Conservation (phyloP, 1,140 invertebrate species). For the Hestina assimilis region DNA sequence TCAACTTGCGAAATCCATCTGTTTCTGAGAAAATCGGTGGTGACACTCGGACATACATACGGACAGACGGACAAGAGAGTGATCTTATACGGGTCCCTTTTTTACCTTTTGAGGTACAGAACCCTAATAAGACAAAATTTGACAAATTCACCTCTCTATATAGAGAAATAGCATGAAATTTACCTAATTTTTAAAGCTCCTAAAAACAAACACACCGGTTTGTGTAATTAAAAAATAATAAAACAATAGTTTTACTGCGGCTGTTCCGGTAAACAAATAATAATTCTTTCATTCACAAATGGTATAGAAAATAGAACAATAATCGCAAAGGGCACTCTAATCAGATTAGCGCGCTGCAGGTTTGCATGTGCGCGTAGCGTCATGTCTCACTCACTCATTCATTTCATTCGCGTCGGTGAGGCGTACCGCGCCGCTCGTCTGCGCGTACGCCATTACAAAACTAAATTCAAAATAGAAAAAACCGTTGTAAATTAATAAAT, state of each 20-base stretch:
- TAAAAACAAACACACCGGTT: too few species aligned
- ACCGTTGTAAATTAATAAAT: conserved; percentile 8
- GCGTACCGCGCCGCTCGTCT: conserved; percentile 42
- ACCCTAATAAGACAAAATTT: too few species aligned
- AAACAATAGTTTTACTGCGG: conserved; percentile 16
- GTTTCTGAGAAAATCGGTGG: too few species aligned
- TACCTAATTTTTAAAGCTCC: too few species aligned
- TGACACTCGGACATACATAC: too few species aligned
- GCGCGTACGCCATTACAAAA: conserved; percentile 46
- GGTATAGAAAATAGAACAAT: conserved; percentile 43
- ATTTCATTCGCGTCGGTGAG: conserved; percentile 55
- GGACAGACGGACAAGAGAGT: too few species aligned
- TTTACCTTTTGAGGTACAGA: too few species aligned
- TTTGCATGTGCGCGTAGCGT: conserved; percentile 41
- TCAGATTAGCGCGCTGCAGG: conserved; percentile 60
- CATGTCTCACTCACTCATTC: conserved; percentile 42
- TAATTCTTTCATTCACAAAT: conserved; percentile 37
- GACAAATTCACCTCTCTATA: too few species aligned
- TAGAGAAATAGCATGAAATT: too few species aligned
- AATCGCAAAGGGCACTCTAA: conserved; percentile 55
- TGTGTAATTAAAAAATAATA: not conserved
- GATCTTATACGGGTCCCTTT: too few species aligned
- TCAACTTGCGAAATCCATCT: too few species aligned
- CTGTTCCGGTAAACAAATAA: conserved; percentile 23
- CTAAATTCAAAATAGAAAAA: conserved; percentile 52